Base-by-base conservation (phyloP, 1,140 invertebrate species). In the Contarinia nasturtii region DNA sequence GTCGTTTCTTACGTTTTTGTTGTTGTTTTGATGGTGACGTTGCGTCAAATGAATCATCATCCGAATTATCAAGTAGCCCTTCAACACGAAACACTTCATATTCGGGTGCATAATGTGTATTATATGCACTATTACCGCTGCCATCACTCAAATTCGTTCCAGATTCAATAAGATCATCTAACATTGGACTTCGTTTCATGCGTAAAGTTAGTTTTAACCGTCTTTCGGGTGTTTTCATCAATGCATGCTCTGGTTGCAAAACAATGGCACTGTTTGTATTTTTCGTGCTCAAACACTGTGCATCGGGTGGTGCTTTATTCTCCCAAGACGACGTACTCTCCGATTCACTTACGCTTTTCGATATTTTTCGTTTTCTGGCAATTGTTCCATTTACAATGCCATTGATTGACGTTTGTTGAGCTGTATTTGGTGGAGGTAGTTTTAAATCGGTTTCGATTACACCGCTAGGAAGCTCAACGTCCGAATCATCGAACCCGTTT, bases 11-110 rank as follows among this genome's bases (percentile, higher is more conserved):
- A 2, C 76, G 63, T 52, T 73, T 67, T 2, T 58, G 60, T 34
- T 61, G 62, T 56, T 33, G 34, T 20, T 51, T 48, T 36, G 37
- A 27, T 41, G 2, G 36, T 18, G 7, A 46, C 45, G 15, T 10
- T 34, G 34, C 3, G 14, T 20, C 2, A 49, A 46, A 12, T 44
- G 48, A 52, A 0, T 48, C 53, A 15, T 44, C 20, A 0, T 65
- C 64, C 38, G 56, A 52, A 45, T 71, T 69, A 15, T 72, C 66
- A 27, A 68, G 71, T 7, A 44, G 21, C 14, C 84, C 84, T 58
- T 86, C 84, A 48, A 86, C 74, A 47, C 83, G 72, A 54, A 87
- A 61, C 20, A 88, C 80, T 64, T 90, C 86, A 60, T 90, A 89
- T 55, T 88, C 83, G 2, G 43, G 20, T 22, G 33, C 22, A 21